Percentiles rank a stretch among this genome's conserved stretches.
Evolutionary conservation across 2,888 invertebrate genomes (phyloP).

Genomic region (Zygogramma bicolorata): DNA sequence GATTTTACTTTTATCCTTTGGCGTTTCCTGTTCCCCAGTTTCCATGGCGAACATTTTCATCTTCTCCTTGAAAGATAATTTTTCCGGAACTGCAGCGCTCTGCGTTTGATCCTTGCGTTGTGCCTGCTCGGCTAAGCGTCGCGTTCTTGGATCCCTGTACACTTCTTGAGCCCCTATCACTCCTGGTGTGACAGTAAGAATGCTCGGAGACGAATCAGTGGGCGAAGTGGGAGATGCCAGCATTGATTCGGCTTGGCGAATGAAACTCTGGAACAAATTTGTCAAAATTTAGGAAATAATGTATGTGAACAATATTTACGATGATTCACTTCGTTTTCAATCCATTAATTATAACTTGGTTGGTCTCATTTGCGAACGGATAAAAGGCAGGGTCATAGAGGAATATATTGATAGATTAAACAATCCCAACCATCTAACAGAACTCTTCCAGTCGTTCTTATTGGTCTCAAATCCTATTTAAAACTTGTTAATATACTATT

Average conservation of each 20-base stretch:
- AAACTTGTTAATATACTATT: too few species aligned
- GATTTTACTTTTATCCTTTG: constrained; percentile 95
- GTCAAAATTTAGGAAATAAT: too few species aligned
- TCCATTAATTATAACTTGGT: too few species aligned
- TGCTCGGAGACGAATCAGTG: constrained; percentile 69
- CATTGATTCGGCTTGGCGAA: constrained; percentile 84
- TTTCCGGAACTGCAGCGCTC: constrained; percentile 85
- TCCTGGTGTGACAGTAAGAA: constrained; percentile 82
- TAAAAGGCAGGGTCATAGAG: too few species aligned
- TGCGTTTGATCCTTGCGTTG: constrained; percentile 72
- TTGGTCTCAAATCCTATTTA: too few species aligned
- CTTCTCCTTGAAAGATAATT: constrained; percentile 97
- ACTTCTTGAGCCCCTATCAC: constrained; percentile 99
- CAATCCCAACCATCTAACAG: too few species aligned
- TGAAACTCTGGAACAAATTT: constrained; percentile 78
- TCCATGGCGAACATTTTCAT: constrained; percentile 99
- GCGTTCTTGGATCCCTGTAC: constrained; percentile 92
- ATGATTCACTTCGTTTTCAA: too few species aligned
- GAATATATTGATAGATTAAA: too few species aligned
- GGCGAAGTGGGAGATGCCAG: constrained; percentile 83
- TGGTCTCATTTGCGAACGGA: too few species aligned
- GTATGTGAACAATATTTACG: too few species aligned
- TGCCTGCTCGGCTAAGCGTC: constrained; percentile 84
- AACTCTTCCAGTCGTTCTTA: too few species aligned
- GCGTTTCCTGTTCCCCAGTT: constrained; percentile 92